These are phyloP conservation scores for Tricholaema leucomelas DNA, from an alignment of 2,113 vertebrate species.

Conservation along the genomic window DNA sequence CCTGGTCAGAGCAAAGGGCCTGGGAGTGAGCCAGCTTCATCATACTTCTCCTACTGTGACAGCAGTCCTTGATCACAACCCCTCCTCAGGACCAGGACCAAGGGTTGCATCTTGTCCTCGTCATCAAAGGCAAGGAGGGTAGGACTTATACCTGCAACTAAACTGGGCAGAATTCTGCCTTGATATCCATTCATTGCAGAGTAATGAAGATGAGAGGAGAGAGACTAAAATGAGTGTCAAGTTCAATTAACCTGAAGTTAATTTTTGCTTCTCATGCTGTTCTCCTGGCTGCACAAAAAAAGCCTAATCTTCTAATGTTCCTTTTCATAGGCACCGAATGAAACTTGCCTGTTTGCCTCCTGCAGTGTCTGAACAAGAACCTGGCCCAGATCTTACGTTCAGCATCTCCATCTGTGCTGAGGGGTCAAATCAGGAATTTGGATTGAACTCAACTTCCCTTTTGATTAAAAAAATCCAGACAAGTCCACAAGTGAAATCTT, in stretches of 20 bases:
- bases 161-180: neutral
- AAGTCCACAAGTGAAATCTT: neutral
- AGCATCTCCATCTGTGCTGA: neutral
- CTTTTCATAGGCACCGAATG: neutral
- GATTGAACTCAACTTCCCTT: neutral
- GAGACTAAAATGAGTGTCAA: neutral
- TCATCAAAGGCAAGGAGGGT: neutral
- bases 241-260: neutral
- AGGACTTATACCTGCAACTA: neutral
- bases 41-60: neutral
- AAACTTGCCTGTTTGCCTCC: neutral
- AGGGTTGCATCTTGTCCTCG: neutral
- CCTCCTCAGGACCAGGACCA: neutral
- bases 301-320: neutral
- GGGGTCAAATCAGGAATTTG: conserved; percentile 26
- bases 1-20: neutral
- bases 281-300: neutral
- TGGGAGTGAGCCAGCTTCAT: neutral
- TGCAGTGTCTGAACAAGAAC: neutral
- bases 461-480: neutral
- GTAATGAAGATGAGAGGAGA: neutral
- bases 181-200: neutral
- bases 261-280: neutral
- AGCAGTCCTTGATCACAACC: neutral
- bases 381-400: neutral